Evolutionary conservation across 2,113 vertebrate genomes (phyloP).

Genomic region (Pampusana beccarii): DNA sequence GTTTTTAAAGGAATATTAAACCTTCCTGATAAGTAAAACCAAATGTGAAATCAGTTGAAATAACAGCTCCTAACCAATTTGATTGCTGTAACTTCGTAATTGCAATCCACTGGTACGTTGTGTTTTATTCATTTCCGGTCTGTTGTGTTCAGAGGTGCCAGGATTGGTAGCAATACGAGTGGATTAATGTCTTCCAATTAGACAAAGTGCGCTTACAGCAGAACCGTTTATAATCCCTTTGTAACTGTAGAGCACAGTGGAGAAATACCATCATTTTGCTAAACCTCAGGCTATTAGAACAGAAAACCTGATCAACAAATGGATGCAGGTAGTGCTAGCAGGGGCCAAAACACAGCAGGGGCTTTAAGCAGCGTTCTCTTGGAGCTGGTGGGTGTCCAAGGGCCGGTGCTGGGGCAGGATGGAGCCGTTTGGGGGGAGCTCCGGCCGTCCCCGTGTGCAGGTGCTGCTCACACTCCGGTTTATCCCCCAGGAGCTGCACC

Average conservation of each 20-base stretch:
- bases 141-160: background rate
- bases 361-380: background rate
- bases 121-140: background rate
- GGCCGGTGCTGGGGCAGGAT: background rate
- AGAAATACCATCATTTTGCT: background rate
- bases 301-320: background rate
- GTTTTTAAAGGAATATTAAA: background rate
- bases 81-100: background rate
- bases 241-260: background rate
- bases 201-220: background rate
- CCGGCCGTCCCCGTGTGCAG: too few species aligned
- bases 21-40: background rate
- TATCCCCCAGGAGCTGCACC: rapidly evolving
- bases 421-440: background rate
- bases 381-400: rapidly evolving
- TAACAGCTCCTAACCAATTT: background rate
- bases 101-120: background rate
- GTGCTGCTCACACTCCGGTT: background rate
- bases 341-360: background rate
- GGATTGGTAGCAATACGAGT: background rate
- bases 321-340: background rate
- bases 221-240: background rate
- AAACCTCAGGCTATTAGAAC: background rate
- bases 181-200: background rate
- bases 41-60: background rate